phyloP scores from a whole-genome alignment of 2,113 vertebrate species.

The Myiozetetes cayanensis region DNA sequence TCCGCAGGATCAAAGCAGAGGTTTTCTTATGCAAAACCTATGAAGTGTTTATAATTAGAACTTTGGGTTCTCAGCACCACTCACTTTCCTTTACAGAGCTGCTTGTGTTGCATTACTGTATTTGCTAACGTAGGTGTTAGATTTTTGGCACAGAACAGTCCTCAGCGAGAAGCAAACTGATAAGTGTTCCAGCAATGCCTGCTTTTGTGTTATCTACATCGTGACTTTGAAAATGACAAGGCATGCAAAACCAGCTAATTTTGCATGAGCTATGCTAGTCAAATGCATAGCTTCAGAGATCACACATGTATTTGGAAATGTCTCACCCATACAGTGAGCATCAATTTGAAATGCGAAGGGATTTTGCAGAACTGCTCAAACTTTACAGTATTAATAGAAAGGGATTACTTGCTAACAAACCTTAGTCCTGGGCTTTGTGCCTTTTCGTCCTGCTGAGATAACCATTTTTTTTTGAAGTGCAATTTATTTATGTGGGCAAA shows the following conservation, averaged over 20 bases:
- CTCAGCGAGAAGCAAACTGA: fast-evolving
- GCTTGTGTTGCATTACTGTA: not conserved
- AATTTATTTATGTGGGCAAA: not conserved
- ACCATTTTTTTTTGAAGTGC: not conserved
- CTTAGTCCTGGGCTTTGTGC: not conserved
- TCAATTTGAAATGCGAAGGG: not conserved
- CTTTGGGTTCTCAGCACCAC: not conserved
- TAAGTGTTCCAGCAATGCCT: not conserved
- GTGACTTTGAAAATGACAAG: not conserved
- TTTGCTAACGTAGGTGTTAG: not conserved
- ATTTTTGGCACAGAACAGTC: not conserved
- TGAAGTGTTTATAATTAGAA: not conserved
- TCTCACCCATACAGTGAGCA: not conserved
- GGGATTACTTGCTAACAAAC: not conserved
- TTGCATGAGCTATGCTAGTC: not conserved
- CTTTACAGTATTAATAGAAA: not conserved
- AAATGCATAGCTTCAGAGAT: not conserved
- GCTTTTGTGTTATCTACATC: not conserved
- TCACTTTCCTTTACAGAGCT: not conserved
- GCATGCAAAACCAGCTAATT: not conserved
- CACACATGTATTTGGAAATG: not conserved
- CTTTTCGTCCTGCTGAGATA: not conserved
- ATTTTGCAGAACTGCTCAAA: not conserved
- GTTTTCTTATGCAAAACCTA: not conserved
- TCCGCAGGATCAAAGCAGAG: not conserved